Evolutionary conservation across 2,888 invertebrate species (phyloP).

Genomic region (Thymelicus lineola): DNA sequence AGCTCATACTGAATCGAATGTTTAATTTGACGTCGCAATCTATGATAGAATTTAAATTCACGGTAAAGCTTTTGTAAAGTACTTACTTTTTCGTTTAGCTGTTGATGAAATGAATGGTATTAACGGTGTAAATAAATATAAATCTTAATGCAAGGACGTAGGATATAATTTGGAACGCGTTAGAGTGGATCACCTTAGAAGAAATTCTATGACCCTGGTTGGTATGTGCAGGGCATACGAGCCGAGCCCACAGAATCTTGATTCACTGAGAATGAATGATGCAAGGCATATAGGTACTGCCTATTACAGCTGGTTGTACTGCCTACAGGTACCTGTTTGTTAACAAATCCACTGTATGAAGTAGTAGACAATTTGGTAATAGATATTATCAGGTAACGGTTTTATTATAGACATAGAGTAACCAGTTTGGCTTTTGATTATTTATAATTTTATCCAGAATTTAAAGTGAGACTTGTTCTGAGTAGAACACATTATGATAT

Average conservation of each 20-base stretch:
- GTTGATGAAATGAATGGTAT: conserved; percentile 44
- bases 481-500: too few relatives aligned
- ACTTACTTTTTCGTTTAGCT: conserved; percentile 47
- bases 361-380: too few relatives aligned
- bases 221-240: conserved; percentile 63
- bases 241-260: conserved; percentile 44
- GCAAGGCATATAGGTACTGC: conserved; percentile 41
- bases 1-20: not conserved
- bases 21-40: not conserved
- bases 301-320: conserved; percentile 9
- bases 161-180: conserved; percentile 46
- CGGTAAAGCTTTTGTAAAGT: conserved; percentile 41
- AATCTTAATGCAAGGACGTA: conserved; percentile 44
- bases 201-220: conserved; percentile 72
- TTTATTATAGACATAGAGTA: too few relatives aligned
- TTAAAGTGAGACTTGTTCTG: too few relatives aligned
- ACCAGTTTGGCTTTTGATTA: too few relatives aligned
- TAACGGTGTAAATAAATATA: conserved; percentile 38
- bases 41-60: conserved; percentile 47
- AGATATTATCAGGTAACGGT: too few relatives aligned
- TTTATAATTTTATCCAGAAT: too few relatives aligned
- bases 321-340: conserved; percentile 20
- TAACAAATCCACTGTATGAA: conserved; percentile 3
- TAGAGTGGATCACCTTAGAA: conserved; percentile 72
- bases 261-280: conserved; percentile 50